phyloP scores from a whole-genome alignment of 1,140 invertebrate genomes.

The Euglossa dilemma region DNA sequence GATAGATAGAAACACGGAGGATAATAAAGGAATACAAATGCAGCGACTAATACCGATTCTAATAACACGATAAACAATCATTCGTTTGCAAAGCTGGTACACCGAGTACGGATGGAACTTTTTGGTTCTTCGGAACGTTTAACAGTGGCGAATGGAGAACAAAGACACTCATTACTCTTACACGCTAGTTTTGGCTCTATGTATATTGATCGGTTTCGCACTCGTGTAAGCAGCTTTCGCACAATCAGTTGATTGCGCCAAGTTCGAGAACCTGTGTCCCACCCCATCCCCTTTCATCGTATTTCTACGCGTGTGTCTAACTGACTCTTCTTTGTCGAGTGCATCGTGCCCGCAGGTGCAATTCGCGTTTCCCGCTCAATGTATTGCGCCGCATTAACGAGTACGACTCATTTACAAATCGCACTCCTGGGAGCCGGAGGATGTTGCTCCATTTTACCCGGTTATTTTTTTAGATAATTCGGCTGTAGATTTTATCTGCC shows the following conservation, averaged over 20 bases:
- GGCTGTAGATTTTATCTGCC: conserved; percentile 15
- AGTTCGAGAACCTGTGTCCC: conserved; percentile 37
- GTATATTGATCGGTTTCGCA: conserved; percentile 30
- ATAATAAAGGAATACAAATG: background rate
- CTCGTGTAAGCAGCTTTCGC: conserved; percentile 37
- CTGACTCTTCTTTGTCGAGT: conserved; percentile 29
- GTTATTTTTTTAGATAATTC: conserved; percentile 30
- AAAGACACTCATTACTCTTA: conserved; percentile 41
- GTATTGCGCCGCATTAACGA: conserved; percentile 56
- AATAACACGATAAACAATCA: conserved; percentile 9
- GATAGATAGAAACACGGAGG: no score
- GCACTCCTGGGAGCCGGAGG: conserved; percentile 1
- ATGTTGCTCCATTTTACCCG: background rate
- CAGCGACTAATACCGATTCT: background rate
- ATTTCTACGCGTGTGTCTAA: conserved; percentile 25
- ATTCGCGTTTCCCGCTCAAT: conserved; percentile 46
- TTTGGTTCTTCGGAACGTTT: conserved; percentile 31
- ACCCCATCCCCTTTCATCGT: background rate
- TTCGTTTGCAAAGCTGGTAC: background rate
- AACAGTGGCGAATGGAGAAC: background rate
- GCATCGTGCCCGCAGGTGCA: conserved; percentile 43
- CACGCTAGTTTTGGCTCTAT: conserved; percentile 30
- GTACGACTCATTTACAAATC: conserved; percentile 56
- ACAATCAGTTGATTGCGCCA: conserved; percentile 53
- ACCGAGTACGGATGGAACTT: conserved; percentile 17